A percentile compares a stretch with the other conserved stretches of the same genome.
These are phyloP conservation scores for Vespertilio murinus DNA, from an alignment of 2,797 vertebrate genomes.

Conservation along the genomic window DNA sequence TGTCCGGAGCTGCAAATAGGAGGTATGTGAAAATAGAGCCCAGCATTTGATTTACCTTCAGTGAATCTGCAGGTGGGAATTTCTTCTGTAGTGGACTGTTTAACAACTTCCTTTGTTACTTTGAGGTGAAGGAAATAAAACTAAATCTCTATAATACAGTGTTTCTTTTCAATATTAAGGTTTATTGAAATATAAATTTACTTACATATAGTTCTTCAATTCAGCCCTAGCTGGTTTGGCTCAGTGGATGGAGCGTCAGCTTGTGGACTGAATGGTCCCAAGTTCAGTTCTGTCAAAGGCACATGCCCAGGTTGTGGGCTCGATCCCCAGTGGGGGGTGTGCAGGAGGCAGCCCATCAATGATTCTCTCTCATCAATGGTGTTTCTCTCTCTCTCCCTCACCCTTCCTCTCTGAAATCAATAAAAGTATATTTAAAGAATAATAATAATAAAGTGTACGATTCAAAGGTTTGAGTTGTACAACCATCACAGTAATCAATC, in stretches of 20 bases:
- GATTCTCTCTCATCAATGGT: too few species aligned
- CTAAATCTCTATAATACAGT: neutral
- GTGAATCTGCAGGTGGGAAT: neutral
- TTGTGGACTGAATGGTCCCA: too few species aligned
- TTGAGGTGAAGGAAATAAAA: neutral
- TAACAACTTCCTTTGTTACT: constrained; percentile 20
- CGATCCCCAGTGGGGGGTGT: too few species aligned
- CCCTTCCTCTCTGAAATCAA: too few species aligned
- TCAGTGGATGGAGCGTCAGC: too few species aligned
- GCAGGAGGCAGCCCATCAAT: too few species aligned
- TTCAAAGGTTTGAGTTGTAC: neutral
- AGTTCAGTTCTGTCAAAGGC: too few species aligned
- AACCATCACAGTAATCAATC: neutral
- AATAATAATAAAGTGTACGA: neutral
- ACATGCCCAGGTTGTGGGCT: too few species aligned
- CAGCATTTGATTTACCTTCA: neutral
- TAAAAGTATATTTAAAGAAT: too few species aligned
- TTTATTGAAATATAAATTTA: constrained; percentile 46
- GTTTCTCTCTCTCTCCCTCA: too few species aligned
- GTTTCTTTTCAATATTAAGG: neutral
- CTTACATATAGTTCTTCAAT: neutral
- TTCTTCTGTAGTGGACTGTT: neutral
- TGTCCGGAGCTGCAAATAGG: constrained; percentile 96
- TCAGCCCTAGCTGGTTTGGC: neutral
- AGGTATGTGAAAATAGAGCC: constrained; percentile 86